These are phyloP conservation scores for Callaeas wilsoni DNA, from an alignment of 2,113 vertebrate species.

Conservation along the genomic window DNA sequence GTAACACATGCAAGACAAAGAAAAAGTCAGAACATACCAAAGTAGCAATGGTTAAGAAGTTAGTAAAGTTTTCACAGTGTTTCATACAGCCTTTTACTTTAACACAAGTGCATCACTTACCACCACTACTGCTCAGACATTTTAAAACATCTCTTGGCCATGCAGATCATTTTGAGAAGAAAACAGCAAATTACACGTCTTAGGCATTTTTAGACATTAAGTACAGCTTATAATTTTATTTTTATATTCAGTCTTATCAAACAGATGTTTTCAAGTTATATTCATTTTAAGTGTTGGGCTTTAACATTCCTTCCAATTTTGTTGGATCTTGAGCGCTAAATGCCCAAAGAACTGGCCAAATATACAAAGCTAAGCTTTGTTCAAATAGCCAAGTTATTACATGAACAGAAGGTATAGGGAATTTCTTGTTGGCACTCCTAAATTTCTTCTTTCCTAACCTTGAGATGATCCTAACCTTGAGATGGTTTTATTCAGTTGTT, in stretches of 20 bases:
- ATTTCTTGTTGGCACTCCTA: not conserved
- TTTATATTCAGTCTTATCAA: constrained; percentile 28
- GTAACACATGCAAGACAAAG: constrained; percentile 68
- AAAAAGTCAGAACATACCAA: constrained; percentile 47
- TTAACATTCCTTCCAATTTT: constrained; percentile 36
- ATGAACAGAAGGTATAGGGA: constrained; percentile 23
- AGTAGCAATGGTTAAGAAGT: constrained; percentile 60
- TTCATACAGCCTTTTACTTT: constrained; percentile 71
- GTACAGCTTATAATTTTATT: constrained; percentile 25
- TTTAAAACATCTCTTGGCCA: constrained; percentile 70
- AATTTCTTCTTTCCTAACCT: constrained; percentile 7
- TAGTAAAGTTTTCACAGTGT: constrained; percentile 74
- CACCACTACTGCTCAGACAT: constrained; percentile 68
- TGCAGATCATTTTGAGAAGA: constrained; percentile 62
- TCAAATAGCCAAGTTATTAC: constrained; percentile 17
- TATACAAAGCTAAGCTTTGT: constrained; percentile 41
- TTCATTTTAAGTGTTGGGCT: constrained; percentile 40
- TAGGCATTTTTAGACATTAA: constrained; percentile 54
- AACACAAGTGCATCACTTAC: constrained; percentile 69
- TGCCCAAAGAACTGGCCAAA: constrained; percentile 29
- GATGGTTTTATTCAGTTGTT: constrained; percentile 7
- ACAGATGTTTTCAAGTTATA: not conserved
- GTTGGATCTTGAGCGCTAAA: constrained; percentile 30
- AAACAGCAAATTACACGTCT: constrained; percentile 54
- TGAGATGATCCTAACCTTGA: constrained; percentile 19